Base-by-base conservation (phyloP, 2,113 vertebrate genomes). In the Cnemophilus loriae region DNA sequence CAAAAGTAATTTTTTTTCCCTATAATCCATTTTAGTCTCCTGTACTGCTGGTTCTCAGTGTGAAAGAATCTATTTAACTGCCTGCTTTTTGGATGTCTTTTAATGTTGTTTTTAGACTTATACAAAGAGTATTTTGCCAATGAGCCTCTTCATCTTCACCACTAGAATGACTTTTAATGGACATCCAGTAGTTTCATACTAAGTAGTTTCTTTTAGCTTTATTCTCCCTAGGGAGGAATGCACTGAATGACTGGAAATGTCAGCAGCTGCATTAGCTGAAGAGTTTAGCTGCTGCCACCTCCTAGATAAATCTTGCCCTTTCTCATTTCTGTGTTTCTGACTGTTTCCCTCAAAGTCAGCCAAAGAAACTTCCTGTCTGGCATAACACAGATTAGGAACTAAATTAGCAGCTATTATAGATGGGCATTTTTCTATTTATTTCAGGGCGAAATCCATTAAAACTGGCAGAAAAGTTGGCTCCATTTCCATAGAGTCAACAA, bases 141-240 rank as follows among this genome's bases (percentile, higher is more conserved):
- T 56, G 94, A 96, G 65, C 41, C 83, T 94, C 93, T 96, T 97
- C 87, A 90, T 94, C 94, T 94, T 95, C 77, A 89, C 90, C 85
- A 95, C 83, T 87, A 82, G 91, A 97, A 97, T 68, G 90, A 65
- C 87, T 94, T 97, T 94, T 95, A 96, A 96, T 90, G 93, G 94
- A 93, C 95, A 89, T 84, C 44, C 89, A 97, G 95, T 95, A 91
- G 89, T 92, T 93, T 97, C 49, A 78, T 84, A 87, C 79, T 90
- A 93, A 95, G 82, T 91, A 94, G 69, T 90, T 95, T 91, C 94
- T 91, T 94, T 96, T 65, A 93, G 82, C 76, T 95, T 93, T 97
- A 60, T 93, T 55, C 75, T 95, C 96, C 65, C 87, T 71, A 42
- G 91, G 85, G 95, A 96, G 85, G 73, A 90, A 81, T 49, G 80